Evolutionary conservation across 2,113 vertebrate genomes (phyloP).

Genomic region (Eclectus roratus): DNA sequence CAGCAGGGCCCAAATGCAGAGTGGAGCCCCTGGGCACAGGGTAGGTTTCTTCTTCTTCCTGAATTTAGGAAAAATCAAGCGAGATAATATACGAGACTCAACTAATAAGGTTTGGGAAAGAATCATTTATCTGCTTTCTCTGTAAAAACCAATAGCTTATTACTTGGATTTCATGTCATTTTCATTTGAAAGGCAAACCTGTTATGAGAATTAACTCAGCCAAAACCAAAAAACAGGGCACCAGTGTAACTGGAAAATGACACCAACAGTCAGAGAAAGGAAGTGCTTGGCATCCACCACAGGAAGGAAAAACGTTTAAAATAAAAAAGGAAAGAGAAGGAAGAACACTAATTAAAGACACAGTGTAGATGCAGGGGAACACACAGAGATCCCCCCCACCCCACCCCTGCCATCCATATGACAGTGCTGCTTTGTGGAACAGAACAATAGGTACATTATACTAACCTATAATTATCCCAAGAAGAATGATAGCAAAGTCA

Average conservation of each 20-base stretch:
- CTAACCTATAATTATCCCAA: conserved; percentile 75
- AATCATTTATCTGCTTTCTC: neutral
- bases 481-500: conserved; percentile 74
- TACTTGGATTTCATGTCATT: neutral
- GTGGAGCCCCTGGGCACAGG: neutral
- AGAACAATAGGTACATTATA: conserved; percentile 80
- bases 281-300: neutral
- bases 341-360: conserved; percentile 46
- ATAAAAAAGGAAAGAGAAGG: neutral
- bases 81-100: neutral
- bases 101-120: neutral
- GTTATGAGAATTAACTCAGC: neutral
- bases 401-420: conserved; percentile 39
- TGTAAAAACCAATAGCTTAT: neutral
- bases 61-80: neutral
- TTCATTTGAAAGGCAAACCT: conserved; percentile 21
- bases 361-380: conserved; percentile 55
- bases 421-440: conserved; percentile 75
- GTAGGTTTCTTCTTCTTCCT: neutral
- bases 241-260: neutral
- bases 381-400: conserved; percentile 50
- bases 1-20: neutral
- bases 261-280: neutral
- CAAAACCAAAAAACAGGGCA: neutral
- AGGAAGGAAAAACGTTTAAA: neutral